Evolutionary conservation across 2,113 vertebrate genomes (phyloP).

Genomic region (Deroptyus accipitrinus): DNA sequence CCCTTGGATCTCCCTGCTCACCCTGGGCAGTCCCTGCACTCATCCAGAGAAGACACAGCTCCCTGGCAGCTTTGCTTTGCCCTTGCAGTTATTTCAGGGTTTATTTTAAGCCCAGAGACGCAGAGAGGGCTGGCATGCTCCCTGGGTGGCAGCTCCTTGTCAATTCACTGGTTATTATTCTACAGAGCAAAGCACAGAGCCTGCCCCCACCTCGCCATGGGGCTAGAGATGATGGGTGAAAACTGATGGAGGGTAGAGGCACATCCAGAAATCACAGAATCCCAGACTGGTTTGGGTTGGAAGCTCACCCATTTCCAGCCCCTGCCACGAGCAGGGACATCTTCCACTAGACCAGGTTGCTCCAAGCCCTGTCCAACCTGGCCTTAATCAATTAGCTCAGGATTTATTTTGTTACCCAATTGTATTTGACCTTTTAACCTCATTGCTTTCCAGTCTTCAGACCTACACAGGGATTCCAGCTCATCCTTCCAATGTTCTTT

Average conservation of each 20-base stretch:
- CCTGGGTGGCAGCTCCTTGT: background rate
- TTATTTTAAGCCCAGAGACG: background rate
- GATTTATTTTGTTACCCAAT: background rate
- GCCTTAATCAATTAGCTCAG: background rate
- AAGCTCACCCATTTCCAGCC: background rate
- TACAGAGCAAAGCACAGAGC: background rate
- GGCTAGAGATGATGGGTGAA: background rate
- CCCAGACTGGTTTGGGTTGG: background rate
- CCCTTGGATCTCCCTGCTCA: background rate
- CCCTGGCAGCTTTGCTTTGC: background rate
- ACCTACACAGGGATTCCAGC: accelerated
- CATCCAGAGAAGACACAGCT: accelerated
- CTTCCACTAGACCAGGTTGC: background rate
- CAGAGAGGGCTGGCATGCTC: background rate
- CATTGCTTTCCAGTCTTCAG: background rate
- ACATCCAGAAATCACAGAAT: background rate
- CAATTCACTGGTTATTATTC: background rate
- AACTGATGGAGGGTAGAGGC: accelerated
- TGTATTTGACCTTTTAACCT: background rate
- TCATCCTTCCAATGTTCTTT: background rate
- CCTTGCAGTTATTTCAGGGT: background rate
- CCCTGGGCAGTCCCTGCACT: accelerated
- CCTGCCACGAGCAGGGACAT: background rate
- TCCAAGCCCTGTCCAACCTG: background rate
- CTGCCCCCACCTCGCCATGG: background rate